Evolutionary conservation across 2,797 vertebrate species (phyloP).

Genomic region (Enteromius thamalakanensis): DNA sequence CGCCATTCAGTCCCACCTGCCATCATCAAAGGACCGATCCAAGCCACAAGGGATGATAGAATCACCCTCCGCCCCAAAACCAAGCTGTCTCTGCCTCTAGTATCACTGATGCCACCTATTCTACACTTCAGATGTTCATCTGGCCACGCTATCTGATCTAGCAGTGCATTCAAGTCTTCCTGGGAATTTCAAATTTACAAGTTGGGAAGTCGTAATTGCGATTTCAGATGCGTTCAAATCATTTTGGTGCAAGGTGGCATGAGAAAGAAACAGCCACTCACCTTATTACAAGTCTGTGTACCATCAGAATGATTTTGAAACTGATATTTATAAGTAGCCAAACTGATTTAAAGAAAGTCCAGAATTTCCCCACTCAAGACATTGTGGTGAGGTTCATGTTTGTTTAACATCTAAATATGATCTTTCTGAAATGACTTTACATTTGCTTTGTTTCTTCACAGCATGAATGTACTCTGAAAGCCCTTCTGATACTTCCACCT

Average conservation of each 20-base stretch:
- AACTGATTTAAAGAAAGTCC: background rate
- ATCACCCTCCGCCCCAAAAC: slow-evolving; percentile 16
- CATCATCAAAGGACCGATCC: slow-evolving; percentile 53
- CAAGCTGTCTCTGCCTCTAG: slow-evolving; percentile 15
- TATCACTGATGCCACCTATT: slow-evolving; percentile 28
- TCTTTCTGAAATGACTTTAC: background rate
- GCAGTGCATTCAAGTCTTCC: background rate
- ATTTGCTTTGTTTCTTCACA: background rate
- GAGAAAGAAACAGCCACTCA: background rate
- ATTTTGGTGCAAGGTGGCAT: background rate
- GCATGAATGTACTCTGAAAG: background rate
- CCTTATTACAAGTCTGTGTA: background rate
- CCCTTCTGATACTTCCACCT: background rate
- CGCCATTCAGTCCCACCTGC: slow-evolving; percentile 52
- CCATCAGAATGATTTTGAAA: background rate
- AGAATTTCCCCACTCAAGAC: background rate
- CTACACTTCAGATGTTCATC: background rate
- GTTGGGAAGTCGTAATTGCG: background rate
- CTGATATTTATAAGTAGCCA: background rate
- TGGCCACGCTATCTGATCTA: background rate
- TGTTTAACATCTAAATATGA: background rate
- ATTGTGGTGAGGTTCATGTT: background rate
- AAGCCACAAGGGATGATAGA: slow-evolving; percentile 38
- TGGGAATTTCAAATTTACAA: background rate
- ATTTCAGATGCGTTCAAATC: background rate